Conservation (phyloP, 2,797 vertebrate species). For the Streptopelia turtur region DNA sequence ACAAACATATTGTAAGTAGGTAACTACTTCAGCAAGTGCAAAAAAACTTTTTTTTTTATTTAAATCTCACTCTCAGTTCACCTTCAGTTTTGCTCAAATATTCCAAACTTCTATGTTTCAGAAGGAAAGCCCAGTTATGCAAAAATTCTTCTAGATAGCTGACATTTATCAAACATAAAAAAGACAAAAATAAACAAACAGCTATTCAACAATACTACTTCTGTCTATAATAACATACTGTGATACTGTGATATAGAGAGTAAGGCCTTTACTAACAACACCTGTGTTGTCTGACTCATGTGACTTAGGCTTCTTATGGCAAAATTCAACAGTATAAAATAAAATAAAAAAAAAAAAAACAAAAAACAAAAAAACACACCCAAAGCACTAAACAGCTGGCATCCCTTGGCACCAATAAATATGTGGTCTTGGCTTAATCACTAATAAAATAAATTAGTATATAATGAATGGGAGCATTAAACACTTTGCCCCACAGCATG, state of each 20-base stretch:
- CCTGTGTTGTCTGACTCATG: neutral
- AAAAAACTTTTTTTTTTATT: neutral
- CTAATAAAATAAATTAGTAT: constrained; percentile 25
- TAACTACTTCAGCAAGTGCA: neutral
- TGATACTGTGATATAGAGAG: neutral
- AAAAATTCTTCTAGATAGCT: neutral
- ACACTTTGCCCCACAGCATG: neutral
- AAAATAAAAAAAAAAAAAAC: neutral
- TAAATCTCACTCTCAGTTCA: neutral
- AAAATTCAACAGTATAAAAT: constrained; percentile 14
- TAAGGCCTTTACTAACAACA: neutral
- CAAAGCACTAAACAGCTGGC: neutral
- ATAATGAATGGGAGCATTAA: constrained; percentile 15
- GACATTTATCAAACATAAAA: neutral
- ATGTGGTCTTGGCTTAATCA: constrained; percentile 12
- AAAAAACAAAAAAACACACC: neutral
- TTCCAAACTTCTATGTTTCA: neutral
- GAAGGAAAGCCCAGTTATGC: neutral
- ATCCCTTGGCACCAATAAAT: constrained; percentile 11
- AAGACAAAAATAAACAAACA: neutral
- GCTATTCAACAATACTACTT: neutral
- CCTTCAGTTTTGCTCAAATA: neutral
- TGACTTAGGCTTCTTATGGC: neutral
- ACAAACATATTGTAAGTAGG: neutral
- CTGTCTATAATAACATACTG: neutral